A percentile compares a stretch with the other conserved stretches of the same genome.
Evolutionary conservation across 1,140 invertebrate species (phyloP).

Genomic region (Orius laevigatus): DNA sequence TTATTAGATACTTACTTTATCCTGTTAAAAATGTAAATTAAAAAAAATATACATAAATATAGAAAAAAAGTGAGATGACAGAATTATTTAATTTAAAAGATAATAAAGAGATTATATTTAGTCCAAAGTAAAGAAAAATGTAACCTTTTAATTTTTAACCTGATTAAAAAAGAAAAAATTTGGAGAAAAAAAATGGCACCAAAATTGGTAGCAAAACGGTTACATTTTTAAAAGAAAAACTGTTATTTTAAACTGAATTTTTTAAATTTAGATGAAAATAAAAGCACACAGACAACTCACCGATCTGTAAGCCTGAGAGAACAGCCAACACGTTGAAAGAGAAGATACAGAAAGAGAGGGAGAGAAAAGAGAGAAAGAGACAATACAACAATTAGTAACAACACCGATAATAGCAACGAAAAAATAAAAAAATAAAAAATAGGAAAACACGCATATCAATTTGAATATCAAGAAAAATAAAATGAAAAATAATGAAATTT

Average conservation of each 20-base stretch:
- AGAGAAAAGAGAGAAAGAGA: constrained; percentile 22
- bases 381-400: constrained; percentile 21
- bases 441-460: constrained; percentile 11
- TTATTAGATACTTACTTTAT: constrained; percentile 16
- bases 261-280: not conserved
- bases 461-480: too few species aligned
- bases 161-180: too few species aligned
- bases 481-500: too few species aligned
- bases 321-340: constrained; percentile 23
- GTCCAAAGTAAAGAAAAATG: not conserved
- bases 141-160: not conserved
- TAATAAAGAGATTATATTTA: not conserved
- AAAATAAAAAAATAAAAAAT: not conserved
- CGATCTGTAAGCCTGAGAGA: constrained; percentile 31
- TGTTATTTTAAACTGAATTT: not conserved
- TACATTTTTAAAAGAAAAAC: not conserved
- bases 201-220: not conserved
- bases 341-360: constrained; percentile 17
- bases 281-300: constrained; percentile 27
- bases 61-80: not conserved
- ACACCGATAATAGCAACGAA: constrained; percentile 14
- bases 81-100: not conserved
- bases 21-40: constrained; percentile 14
- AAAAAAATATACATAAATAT: constrained; percentile 11
- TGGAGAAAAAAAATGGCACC: too few species aligned